Percentiles rank a stretch among this genome's conserved stretches.
Evolutionary conservation across 2,888 invertebrate genomes (phyloP).

Genomic region (Cabera pusaria): DNA sequence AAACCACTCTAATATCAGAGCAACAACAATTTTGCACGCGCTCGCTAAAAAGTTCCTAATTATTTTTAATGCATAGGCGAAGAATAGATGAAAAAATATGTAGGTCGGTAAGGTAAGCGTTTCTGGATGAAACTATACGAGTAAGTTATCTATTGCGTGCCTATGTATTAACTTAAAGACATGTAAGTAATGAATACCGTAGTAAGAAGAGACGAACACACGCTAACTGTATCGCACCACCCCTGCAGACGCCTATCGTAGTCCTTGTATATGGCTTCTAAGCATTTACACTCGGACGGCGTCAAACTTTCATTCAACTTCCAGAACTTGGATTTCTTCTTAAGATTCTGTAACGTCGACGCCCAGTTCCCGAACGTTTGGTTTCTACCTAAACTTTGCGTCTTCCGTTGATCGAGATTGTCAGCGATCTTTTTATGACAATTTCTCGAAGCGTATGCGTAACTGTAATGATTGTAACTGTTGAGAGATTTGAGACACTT

Average conservation of each 20-base stretch:
- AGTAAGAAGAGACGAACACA: slow-evolving; percentile 60
- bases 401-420: slow-evolving; percentile 46
- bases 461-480: slow-evolving; percentile 53
- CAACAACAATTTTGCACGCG: no score
- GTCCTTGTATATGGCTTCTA: slow-evolving; percentile 71
- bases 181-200: no score
- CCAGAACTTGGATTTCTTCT: slow-evolving; percentile 61
- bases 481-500: slow-evolving; percentile 50
- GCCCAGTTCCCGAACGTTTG: slow-evolving; percentile 58
- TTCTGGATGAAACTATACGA: no score
- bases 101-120: no score
- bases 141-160: no score
- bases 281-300: slow-evolving; percentile 64
- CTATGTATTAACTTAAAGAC: no score
- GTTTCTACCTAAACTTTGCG: slow-evolving; percentile 56
- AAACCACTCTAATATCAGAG: no score
- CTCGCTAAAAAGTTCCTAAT: no score
- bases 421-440: slow-evolving; percentile 44
- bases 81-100: no score
- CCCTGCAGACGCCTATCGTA: slow-evolving; percentile 73
- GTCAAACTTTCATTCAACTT: slow-evolving; percentile 52
- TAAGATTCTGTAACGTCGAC: slow-evolving; percentile 59
- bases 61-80: no score
- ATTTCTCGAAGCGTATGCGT: slow-evolving; percentile 48
- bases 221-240: slow-evolving; percentile 77